phyloP scores from a whole-genome alignment of 2,113 vertebrate species.

The Sapajus apella region DNA sequence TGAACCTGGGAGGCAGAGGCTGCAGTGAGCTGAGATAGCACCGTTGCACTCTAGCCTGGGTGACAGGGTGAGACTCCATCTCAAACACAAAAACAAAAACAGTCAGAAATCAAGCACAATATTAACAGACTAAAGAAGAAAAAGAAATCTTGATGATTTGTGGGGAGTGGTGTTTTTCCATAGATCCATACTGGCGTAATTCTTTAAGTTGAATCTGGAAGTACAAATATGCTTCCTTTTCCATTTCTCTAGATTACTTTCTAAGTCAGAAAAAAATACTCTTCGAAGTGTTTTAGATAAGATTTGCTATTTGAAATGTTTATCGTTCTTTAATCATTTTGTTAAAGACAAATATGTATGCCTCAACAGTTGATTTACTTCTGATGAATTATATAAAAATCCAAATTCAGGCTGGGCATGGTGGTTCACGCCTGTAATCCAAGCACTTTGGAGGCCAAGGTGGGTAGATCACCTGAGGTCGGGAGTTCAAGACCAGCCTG shows the following conservation, averaged over 20 bases:
- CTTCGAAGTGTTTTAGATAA: not conserved
- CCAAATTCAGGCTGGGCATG: not conserved
- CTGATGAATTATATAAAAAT: not conserved
- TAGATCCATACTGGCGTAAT: not conserved
- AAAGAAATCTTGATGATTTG: not conserved
- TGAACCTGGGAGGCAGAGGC: too few species aligned
- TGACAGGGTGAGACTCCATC: too few species aligned
- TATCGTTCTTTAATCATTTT: not conserved
- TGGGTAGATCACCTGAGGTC: too few species aligned
- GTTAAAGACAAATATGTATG: not conserved
- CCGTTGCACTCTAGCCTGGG: too few species aligned
- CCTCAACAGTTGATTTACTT: not conserved
- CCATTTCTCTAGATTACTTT: not conserved
- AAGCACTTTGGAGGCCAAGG: too few species aligned
- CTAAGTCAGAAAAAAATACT: not conserved
- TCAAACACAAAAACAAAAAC: not conserved
- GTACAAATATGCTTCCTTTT: not conserved
- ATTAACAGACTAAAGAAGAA: not conserved
- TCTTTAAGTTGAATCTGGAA: not conserved
- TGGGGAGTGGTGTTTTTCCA: not conserved
- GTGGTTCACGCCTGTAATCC: too few species aligned
- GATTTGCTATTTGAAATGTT: constrained; percentile 1
- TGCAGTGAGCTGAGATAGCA: too few species aligned
- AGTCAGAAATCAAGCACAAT: not conserved
- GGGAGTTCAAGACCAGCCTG: too few species aligned